These are phyloP conservation scores for Narcine bancroftii DNA, from an alignment of 2,113 vertebrate genomes.

Conservation along the genomic window DNA sequence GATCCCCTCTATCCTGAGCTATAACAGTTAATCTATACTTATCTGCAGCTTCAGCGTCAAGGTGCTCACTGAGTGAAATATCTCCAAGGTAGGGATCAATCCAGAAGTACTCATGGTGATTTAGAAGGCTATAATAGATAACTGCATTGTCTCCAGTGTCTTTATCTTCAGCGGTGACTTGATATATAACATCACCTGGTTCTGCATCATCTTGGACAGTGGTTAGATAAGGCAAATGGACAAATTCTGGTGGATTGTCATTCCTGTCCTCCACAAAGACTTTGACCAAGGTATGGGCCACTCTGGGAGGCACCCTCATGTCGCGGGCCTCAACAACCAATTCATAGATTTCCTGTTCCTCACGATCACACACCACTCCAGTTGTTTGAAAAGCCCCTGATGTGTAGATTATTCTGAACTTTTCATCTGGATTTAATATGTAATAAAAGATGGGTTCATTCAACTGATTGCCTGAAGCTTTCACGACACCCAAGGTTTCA, in stretches of 20 bases:
- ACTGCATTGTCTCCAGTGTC: conserved; percentile 74
- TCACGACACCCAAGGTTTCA: conserved; percentile 63
- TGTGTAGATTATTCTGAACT: conserved; percentile 66
- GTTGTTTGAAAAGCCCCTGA: conserved; percentile 80
- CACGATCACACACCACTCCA: conserved; percentile 74
- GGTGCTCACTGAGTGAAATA: conserved; percentile 75
- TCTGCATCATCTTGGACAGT: conserved; percentile 75
- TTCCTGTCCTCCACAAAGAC: conserved; percentile 81
- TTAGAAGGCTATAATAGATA: conserved; percentile 70
- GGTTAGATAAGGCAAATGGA: conserved; percentile 76
- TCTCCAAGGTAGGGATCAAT: conserved; percentile 85
- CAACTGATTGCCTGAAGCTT: conserved; percentile 63
- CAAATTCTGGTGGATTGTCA: conserved; percentile 76
- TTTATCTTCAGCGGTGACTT: conserved; percentile 73
- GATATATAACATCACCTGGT: conserved; percentile 84
- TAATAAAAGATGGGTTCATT: conserved; percentile 80
- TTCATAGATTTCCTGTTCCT: conserved; percentile 64
- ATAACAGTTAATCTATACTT: conserved; percentile 76
- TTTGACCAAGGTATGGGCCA: conserved; percentile 68
- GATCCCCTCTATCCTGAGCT: conserved; percentile 70
- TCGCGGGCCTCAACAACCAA: conserved; percentile 77
- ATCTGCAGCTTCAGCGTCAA: conserved; percentile 82
- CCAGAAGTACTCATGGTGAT: conserved; percentile 77
- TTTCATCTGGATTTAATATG: conserved; percentile 66
- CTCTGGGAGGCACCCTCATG: conserved; percentile 62